Evolutionary conservation across 1,140 invertebrate genomes (phyloP).

Genomic region (Spodoptera litura): DNA sequence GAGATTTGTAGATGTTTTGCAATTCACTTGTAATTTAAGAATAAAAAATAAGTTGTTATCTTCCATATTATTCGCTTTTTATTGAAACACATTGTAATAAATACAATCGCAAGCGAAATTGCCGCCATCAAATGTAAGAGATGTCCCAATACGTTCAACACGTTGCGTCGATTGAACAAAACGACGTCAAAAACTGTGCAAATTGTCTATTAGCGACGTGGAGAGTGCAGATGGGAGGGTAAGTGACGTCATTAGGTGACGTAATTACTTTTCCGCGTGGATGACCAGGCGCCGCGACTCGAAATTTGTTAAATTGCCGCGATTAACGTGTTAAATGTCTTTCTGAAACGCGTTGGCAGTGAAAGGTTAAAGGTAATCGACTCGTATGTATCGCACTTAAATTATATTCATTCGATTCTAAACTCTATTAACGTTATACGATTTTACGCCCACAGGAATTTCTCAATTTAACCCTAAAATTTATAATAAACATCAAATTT

Average conservation of each 20-base stretch:
- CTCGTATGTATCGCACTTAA: constrained; percentile 16
- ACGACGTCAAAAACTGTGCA: constrained; percentile 62
- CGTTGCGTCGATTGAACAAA: constrained; percentile 55
- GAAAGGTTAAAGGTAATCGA: constrained; percentile 57
- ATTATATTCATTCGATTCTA: constrained; percentile 1
- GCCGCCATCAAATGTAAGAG: constrained; percentile 28
- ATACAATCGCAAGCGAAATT: constrained; percentile 21
- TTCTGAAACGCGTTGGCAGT: constrained; percentile 66
- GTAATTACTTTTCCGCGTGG: constrained; percentile 84
- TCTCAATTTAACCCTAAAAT: background rate
- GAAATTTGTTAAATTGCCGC: constrained; percentile 81
- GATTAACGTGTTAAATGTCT: constrained; percentile 82
- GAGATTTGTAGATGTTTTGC: background rate
- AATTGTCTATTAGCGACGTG: constrained; percentile 77
- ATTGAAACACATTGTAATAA: constrained; percentile 22
- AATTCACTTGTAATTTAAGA: too few relatives aligned
- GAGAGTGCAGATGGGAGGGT: constrained; percentile 61
- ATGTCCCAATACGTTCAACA: constrained; percentile 32
- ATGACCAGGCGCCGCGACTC: constrained; percentile 68
- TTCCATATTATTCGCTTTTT: background rate
- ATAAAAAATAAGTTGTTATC: too few relatives aligned
- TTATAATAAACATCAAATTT: background rate
- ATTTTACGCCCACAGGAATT: background rate
- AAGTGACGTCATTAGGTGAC: constrained; percentile 82
- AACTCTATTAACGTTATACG: background rate